Base-by-base conservation (phyloP, 1,140 invertebrate genomes). In the Diploscapter pachys region DNA sequence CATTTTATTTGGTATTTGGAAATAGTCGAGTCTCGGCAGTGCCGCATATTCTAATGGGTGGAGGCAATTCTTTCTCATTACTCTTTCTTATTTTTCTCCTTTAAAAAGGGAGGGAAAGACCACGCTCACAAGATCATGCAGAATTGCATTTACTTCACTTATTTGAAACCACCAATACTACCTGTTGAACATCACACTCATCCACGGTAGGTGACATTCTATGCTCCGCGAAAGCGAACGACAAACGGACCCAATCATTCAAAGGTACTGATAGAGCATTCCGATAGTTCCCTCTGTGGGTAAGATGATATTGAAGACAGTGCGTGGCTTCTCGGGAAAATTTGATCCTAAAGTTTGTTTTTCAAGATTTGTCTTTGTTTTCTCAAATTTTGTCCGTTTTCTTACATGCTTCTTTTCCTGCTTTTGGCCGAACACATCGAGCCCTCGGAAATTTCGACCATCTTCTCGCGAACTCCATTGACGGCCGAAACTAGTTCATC, bases 201-300 rank as follows among this genome's bases (percentile, higher is more conserved):
- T 68, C 66, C 6, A 68, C 66, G 52, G 57, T 68, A 8, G 66
- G 48, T 6, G 66, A n/a, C 66, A 52, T 8, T 68, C 66, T 68
- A 48, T 68, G 50, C 51, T 68, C 66, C 6, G 66, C 66, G 48
- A 68, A 68, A 54, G 66, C 56, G 50, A 2, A 68, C 52, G 49
- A 52, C 6, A 68, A 11, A 5, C 50, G 9, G 11, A 55, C 56
- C 66, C 66, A 68, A 5, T 68, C 66, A 50, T 52, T 11, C 51
- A 68, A 68, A 5, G 66, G 66, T 6, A 52, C 66, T 68, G 9
- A 31, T 11, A 50, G 11, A 52, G 57, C 66, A 52, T 11, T 55
- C 2, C 50, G 53, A 55, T 68, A 68, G 31, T 5, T 8, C 6
- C 56, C 66, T 8, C 52, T 52, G 50, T 68, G 53, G 66, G 66